Evolutionary conservation across 92 coral and sea anemone species (phyloP), one percentile per base, ranked within the genome.

Genomic region (Montipora capitata): DNA sequence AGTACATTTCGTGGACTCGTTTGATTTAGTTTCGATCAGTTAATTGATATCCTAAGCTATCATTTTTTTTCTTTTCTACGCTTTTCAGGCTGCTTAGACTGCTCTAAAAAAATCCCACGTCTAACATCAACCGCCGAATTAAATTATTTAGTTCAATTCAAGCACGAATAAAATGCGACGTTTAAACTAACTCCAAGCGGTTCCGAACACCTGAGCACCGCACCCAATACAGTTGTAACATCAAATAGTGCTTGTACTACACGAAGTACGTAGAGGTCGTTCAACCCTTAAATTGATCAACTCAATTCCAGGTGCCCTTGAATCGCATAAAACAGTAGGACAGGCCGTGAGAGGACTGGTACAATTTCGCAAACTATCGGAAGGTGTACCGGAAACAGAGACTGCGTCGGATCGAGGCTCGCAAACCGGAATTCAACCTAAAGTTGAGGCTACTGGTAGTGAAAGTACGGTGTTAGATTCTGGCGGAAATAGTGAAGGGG

Each of bases 301-400:
- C n/a, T 20, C 17, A 5, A 15, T 79, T 82, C 44, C 85, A 96
- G 99, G 81, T 80, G 69, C 94, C 64, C 69, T 98, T 48, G 99
- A 96, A 76, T 91, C 95, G 49, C 84, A 78, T 79, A 92, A 92
- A 74, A 96, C 94, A 41, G 85, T 92, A n/a, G 99, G 99, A 43
- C 95, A 94, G 78, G 95, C 99, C 16, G 94, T 93, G 38, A 93
- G 98, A 69, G 85, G 89, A 17, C 72, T 92, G 51, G 76, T 90
- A 20, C 93, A 92, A 72, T 95, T 93, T 80, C 98, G 95, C 4
- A 94, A 93, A 85, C 86, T 90, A 48, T 85, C 83, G 56, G 93
- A 93, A 12, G 35, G 63, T 13, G 48, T 3, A 72, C 88, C 72
- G 81, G 95, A 93, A 57, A 89, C 74, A 4, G 98, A 93, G 40